Evolutionary conservation across 2,888 invertebrate species (phyloP).

Genomic region (Acronicta alni): DNA sequence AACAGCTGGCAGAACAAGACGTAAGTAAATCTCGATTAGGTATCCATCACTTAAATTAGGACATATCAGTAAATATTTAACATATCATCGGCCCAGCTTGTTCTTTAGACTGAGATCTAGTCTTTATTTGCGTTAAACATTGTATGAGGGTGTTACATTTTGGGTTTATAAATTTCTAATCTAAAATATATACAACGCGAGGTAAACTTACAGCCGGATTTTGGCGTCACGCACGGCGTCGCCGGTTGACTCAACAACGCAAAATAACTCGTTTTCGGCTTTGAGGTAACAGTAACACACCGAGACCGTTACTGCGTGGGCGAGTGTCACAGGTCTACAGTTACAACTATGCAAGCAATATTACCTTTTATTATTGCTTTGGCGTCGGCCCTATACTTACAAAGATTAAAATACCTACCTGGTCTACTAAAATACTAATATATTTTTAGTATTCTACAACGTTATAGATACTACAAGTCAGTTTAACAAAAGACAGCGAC

Average conservation of each 20-base stretch:
- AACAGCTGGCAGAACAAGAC: conserved; percentile 71
- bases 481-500: conserved; percentile 61
- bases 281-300: conserved; percentile 80
- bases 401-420: conserved; percentile 59
- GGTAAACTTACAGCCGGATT: conserved; percentile 58
- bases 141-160: background rate
- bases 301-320: conserved; percentile 81
- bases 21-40: conserved; percentile 61
- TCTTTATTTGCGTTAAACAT: no score
- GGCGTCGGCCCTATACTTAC: conserved; percentile 39
- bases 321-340: conserved; percentile 69
- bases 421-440: conserved; percentile 59
- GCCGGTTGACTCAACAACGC: conserved; percentile 73
- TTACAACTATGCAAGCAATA: conserved; percentile 61
- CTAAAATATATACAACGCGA: background rate
- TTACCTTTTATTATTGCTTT: conserved; percentile 61
- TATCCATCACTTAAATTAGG: conserved; percentile 55
- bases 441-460: no score
- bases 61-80: conserved; percentile 47
- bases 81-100: no score
- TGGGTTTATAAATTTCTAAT: background rate
- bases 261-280: conserved; percentile 81
- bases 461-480: no score
- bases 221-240: conserved; percentile 64
- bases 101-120: no score